Conservation (phyloP, 1,140 invertebrate genomes). For the Trissolcus basalis region DNA sequence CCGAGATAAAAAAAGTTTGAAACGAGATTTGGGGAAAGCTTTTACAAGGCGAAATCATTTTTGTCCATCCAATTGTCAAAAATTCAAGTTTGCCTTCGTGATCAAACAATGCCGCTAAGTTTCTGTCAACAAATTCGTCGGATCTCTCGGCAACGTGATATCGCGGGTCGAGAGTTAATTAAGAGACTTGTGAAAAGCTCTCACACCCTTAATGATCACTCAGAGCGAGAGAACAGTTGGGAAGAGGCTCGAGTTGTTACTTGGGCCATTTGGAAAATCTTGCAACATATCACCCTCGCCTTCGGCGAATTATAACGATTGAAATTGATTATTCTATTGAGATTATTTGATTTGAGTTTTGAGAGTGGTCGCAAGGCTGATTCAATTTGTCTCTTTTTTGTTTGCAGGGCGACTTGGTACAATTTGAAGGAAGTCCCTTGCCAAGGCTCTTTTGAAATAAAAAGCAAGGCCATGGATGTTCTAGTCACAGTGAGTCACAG, state of each 20-base stretch:
- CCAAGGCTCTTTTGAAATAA: slow-evolving; percentile 82
- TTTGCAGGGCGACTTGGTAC: slow-evolving; percentile 89
- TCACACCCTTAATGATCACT: slow-evolving; percentile 38
- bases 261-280: too few species aligned
- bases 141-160: neutral
- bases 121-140: neutral
- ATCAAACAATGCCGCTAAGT: neutral
- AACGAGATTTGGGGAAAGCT: neutral
- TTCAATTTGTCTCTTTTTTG: slow-evolving; percentile 24
- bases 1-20: slow-evolving; percentile 1
- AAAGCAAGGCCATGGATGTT: slow-evolving; percentile 86
- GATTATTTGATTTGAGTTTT: slow-evolving; percentile 2
- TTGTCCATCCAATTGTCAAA: slow-evolving; percentile 5
- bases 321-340: neutral
- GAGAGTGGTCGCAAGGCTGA: slow-evolving; percentile 4
- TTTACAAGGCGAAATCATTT: neutral
- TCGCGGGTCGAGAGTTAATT: slow-evolving; percentile 27
- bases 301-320: neutral
- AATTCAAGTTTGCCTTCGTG: neutral
- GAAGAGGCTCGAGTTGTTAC: neutral
- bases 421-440: slow-evolving; percentile 84
- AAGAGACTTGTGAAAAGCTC: slow-evolving; percentile 35
- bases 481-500: slow-evolving; percentile 81
- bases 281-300: too few species aligned
- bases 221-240: slow-evolving; percentile 7